Conservation (phyloP, 1,140 invertebrate genomes). For the Bradysia coprophila region DNA sequence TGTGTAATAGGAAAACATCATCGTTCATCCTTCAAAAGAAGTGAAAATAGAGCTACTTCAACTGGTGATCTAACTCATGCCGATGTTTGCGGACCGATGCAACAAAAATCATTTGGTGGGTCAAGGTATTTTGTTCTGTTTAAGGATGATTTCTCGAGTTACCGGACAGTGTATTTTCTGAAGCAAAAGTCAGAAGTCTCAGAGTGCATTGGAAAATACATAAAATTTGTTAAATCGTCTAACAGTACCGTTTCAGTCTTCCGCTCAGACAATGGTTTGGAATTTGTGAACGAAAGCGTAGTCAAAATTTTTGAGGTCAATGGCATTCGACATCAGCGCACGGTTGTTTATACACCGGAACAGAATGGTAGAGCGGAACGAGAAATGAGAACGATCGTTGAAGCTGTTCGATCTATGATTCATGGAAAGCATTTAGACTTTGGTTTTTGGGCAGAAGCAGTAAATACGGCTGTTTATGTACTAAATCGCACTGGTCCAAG, state of each 20-base stretch:
- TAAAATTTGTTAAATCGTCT: conserved; percentile 9
- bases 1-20: conserved; percentile 22
- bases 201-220: conserved; percentile 6
- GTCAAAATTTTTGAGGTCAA: neutral
- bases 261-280: conserved; percentile 20
- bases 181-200: neutral
- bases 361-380: conserved; percentile 8
- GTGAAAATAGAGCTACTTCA: conserved; percentile 8
- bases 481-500: conserved; percentile 11
- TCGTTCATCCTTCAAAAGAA: conserved; percentile 11
- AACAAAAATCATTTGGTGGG: conserved; percentile 8
- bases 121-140: conserved; percentile 14
- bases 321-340: conserved; percentile 7
- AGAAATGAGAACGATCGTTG: conserved; percentile 5
- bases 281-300: conserved; percentile 10
- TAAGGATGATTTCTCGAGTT: conserved; percentile 5
- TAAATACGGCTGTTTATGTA: conserved; percentile 18
- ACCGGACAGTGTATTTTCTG: neutral
- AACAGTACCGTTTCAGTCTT: conserved; percentile 12
- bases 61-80: conserved; percentile 14
- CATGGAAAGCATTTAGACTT: conserved; percentile 8
- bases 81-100: conserved; percentile 15
- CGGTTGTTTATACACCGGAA: conserved; percentile 5
- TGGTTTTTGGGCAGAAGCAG: conserved; percentile 21
- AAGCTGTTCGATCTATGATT: conserved; percentile 14